Base-by-base conservation (phyloP, 1,140 invertebrate species). In the Drosophila lacteicornis region DNA sequence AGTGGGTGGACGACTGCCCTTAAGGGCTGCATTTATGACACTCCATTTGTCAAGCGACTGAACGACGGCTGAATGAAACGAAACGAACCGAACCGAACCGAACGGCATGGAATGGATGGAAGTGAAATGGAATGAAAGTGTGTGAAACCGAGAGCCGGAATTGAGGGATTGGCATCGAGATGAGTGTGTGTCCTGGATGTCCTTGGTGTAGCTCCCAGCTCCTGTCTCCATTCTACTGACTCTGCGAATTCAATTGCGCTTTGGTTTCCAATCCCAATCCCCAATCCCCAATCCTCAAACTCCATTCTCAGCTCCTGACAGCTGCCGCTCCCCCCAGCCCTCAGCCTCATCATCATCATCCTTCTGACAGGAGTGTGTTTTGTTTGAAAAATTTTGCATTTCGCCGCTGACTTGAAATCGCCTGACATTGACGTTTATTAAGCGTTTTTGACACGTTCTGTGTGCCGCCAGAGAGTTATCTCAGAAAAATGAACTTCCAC, bases 1-100 rank as follows among this genome's bases (percentile, higher is more conserved):
- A 43, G 12, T 9, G 6, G 33, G 46, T 19, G 75, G 58, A 45
- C 53, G 67, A 30, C 65, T 84, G 75, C 81, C 84, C 86, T 88
- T 82, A 87, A 91, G 86, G 86, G 86, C 87, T 91, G 82, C 86
- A 91, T 91, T 91, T 91, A 91, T 91, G 86, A 91, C 86, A 91
- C 87, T 91, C 86, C 86, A 91, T 91, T 91, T 91, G 86, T 91
- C 86, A 91, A 75, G 87, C 80, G 86, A 88, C 80, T 80, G 83
- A 84, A 79, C 86, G 86, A 75, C 67, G 56, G 73, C 73, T 82
- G 75, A 75, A 71, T 77, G 62, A 85, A 76, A 77, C 66, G 69
- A 50, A 43, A 36, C 46, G 66, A 43, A 56, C 15, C 67, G 22
- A 55, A 61, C 57, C 73, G 63, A 50, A 43, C 17, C 13, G 53